Percentiles rank a stretch among this genome's conserved stretches.
Evolutionary conservation across 23 tunicate species (phyloP).

Genomic region (Clavelina lepadiformis): DNA sequence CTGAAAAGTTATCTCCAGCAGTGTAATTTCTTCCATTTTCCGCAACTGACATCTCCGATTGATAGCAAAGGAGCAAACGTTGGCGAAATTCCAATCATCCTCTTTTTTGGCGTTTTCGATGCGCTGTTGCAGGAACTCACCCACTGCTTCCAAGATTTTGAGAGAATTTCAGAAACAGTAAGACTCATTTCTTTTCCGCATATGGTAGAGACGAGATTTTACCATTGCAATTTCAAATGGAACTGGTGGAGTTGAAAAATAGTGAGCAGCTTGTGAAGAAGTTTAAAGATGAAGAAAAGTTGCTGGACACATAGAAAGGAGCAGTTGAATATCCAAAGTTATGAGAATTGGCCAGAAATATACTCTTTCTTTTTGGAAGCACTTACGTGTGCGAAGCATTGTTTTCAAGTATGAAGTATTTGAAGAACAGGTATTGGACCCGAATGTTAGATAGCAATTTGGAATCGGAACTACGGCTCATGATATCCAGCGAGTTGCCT

Average conservation of each 20-base stretch:
- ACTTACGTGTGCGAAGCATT: constrained; percentile 54
- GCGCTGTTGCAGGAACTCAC: constrained; percentile 30
- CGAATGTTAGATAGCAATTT: constrained; percentile 26
- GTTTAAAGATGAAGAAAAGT: constrained; percentile 27
- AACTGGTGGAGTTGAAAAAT: constrained; percentile 42
- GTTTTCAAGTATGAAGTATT: constrained; percentile 19
- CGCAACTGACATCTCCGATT: constrained; percentile 24
- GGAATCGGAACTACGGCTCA: constrained; percentile 19
- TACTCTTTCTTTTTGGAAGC: constrained; percentile 39
- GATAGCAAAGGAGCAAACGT: constrained; percentile 27
- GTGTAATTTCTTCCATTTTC: constrained; percentile 31
- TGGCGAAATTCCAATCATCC: constrained; percentile 21
- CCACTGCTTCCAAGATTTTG: constrained; percentile 30
- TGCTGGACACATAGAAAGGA: constrained; percentile 23
- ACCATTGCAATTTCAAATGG: constrained; percentile 37
- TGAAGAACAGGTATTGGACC: constrained; percentile 27
- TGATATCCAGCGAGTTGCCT: constrained; percentile 32
- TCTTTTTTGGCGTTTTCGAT: constrained; percentile 43
- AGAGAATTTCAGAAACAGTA: constrained; percentile 30
- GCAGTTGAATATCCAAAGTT: constrained; percentile 20
- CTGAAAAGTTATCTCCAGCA: constrained; percentile 27
- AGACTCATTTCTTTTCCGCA: constrained; percentile 40
- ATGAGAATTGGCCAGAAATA: constrained; percentile 30
- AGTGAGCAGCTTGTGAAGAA: constrained; percentile 24
- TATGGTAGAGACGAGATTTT: constrained; percentile 42